Conservation (phyloP, 2,888 invertebrate species). For the Hirtodrosophila trivittata region DNA sequence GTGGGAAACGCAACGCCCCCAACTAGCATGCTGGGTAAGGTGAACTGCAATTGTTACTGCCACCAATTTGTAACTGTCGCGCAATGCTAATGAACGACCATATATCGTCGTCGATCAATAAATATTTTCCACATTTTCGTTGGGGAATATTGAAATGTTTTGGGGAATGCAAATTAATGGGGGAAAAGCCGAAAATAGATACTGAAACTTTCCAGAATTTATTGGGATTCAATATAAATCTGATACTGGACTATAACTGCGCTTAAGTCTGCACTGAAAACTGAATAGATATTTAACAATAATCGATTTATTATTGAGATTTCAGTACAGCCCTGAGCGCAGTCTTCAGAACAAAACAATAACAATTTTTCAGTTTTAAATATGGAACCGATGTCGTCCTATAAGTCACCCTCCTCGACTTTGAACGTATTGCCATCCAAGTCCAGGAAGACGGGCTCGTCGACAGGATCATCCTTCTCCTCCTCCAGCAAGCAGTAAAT, state of each 20-base stretch:
- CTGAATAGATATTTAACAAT: neutral
- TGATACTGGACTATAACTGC: slow-evolving; percentile 9
- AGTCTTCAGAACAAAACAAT: slow-evolving; percentile 4
- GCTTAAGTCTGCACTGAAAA: slow-evolving; percentile 21
- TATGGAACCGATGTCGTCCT: neutral
- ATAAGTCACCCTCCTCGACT: slow-evolving; percentile 58
- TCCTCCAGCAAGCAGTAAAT: slow-evolving; percentile 69
- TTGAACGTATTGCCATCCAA: slow-evolving; percentile 44
- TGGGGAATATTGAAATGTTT: too few species aligned
- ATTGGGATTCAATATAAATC: neutral
- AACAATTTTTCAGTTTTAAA: slow-evolving; percentile 18
- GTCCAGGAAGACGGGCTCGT: slow-evolving; percentile 10
- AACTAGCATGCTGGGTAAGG: neutral
- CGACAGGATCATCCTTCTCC: slow-evolving; percentile 54
- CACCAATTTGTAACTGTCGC: slow-evolving; percentile 46
- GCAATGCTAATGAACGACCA: neutral
- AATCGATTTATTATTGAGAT: neutral
- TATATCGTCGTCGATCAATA: too few species aligned
- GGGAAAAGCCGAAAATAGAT: too few species aligned
- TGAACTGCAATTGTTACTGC: slow-evolving; percentile 31
- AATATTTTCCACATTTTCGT: too few species aligned
- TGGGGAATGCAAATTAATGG: too few species aligned
- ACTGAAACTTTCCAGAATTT: neutral
- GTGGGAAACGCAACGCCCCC: slow-evolving; percentile 12
- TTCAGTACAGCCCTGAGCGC: slow-evolving; percentile 18